Evolutionary conservation across 2,888 invertebrate genomes (phyloP), one percentile per base, ranked within the genome.

Genomic region (Lysandra bellargus): DNA sequence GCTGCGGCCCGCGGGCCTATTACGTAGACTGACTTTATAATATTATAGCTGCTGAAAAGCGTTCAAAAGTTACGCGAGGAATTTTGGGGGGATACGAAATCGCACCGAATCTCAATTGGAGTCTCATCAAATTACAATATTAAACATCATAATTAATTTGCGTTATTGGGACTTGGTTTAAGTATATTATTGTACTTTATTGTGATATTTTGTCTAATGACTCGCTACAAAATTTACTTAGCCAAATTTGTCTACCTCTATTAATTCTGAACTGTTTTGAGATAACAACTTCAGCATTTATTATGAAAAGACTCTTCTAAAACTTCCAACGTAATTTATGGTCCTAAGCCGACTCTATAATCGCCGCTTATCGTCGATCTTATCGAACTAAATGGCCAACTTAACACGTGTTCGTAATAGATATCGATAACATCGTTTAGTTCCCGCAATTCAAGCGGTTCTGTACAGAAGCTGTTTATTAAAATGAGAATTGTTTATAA

Each of bases 391-490:
- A 69, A 69, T 69, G 69, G 69, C 33, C 69, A 69, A 69, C 33
- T 69, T 69, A 69, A 69, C 69, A 69, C 69, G 69, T 69, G 69
- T 69, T 17, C 69, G 33, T 69, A 69, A 69, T 69, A 69, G 69
- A 69, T 69, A 37, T 69, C 69, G 69, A 69, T 37, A 69, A 69
- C 14, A 69, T 69, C 33, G 69, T 69, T 69, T 69, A 69, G 12
- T 69, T 14, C 14, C 14, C 12, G 69, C 33, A 12, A 69, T 69
- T 17, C 14, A 37, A 37, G 33, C 33, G 69, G 69, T 37, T 37
- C 33, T 14, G 30, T 69, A 4, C 69, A 17, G 69, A 69, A 69
- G 33, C 69, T 69, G 33, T 69, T 33, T 9, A 69, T 12, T 4
- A 30, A 14, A 69, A 14, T 33, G 33, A 33, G 33, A 37, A 69